phyloP scores from a whole-genome alignment of 1,140 invertebrate species.

The Cecropterus lyciades region DNA sequence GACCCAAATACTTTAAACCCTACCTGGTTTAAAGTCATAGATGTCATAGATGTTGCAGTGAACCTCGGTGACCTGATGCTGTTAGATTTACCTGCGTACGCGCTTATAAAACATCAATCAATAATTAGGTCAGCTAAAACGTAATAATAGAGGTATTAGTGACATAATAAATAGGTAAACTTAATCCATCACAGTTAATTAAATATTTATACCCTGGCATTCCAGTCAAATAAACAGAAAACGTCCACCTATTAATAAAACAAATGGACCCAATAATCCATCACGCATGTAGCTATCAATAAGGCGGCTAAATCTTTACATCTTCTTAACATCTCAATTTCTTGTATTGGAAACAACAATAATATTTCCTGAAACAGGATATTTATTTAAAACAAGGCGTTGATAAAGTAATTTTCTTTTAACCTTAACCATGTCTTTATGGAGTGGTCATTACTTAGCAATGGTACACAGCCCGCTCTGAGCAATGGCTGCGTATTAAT shows the following conservation, averaged over 20 bases:
- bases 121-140: too few species aligned
- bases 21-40: too few species aligned
- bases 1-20: too few species aligned
- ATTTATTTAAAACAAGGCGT: constrained; percentile 84
- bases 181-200: constrained; percentile 6
- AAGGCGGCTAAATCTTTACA: constrained; percentile 77
- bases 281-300: constrained; percentile 80
- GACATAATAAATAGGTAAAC: background rate
- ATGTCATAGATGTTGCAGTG: too few species aligned
- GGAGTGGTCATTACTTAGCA: constrained; percentile 84
- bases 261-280: constrained; percentile 74
- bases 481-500: constrained; percentile 84
- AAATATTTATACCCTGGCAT: constrained; percentile 8
- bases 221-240: constrained; percentile 17
- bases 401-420: constrained; percentile 85
- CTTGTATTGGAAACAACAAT: constrained; percentile 81
- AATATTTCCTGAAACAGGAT: constrained; percentile 84
- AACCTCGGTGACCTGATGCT: too few species aligned
- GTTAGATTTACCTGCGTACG: too few species aligned
- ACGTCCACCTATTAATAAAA: constrained; percentile 46
- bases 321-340: constrained; percentile 80
- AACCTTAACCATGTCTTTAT: constrained; percentile 84
- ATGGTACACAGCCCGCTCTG: constrained; percentile 83
- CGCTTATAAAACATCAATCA: too few species aligned
- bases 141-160: background rate